These are phyloP conservation scores for Oncorhynchus mykiss DNA, from an alignment of 2,113 vertebrate species.

Conservation along the genomic window DNA sequence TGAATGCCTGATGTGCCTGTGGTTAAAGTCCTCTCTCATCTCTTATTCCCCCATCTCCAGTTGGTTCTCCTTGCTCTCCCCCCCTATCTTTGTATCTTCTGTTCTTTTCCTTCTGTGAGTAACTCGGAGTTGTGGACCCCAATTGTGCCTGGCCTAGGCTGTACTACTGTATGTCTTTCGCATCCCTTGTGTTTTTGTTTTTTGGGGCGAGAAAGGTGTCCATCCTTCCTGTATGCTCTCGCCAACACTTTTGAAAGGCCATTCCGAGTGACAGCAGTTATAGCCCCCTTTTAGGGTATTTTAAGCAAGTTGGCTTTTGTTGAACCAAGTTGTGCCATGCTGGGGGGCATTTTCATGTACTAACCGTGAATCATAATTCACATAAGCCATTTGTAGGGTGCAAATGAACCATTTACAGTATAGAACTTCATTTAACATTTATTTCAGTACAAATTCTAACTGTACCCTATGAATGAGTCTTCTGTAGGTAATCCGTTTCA, in stretches of 20 bases:
- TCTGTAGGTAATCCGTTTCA: too few relatives aligned
- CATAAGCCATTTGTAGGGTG: too few relatives aligned
- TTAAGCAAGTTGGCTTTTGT: background rate
- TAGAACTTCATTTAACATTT: too few relatives aligned
- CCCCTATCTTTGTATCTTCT: conserved; percentile 90
- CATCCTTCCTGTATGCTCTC: conserved; percentile 17
- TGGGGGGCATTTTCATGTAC: too few relatives aligned
- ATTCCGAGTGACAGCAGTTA: conserved; percentile 28
- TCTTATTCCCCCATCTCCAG: conserved; percentile 90
- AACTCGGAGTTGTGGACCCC: conserved; percentile 72
- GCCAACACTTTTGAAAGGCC: conserved; percentile 54
- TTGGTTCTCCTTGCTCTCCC: conserved; percentile 90
- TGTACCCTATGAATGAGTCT: too few relatives aligned
- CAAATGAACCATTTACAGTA: too few relatives aligned
- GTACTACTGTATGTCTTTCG: conserved; percentile 52
- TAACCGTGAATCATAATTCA: too few relatives aligned
- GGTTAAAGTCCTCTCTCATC: conserved; percentile 73
- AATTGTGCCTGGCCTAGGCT: conserved; percentile 72
- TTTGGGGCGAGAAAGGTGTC: conserved; percentile 48
- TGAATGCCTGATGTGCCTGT: conserved; percentile 43
- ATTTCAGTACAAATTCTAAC: too few relatives aligned
- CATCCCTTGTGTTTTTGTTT: conserved; percentile 66
- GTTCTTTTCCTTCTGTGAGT: conserved; percentile 95
- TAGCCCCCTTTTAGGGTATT: background rate
- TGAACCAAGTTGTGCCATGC: too few relatives aligned